Percentiles rank a stretch among this genome's conserved stretches.
phyloP scores from a whole-genome alignment of 2,797 vertebrate species.

The Hyperoplus lanceolatus region DNA sequence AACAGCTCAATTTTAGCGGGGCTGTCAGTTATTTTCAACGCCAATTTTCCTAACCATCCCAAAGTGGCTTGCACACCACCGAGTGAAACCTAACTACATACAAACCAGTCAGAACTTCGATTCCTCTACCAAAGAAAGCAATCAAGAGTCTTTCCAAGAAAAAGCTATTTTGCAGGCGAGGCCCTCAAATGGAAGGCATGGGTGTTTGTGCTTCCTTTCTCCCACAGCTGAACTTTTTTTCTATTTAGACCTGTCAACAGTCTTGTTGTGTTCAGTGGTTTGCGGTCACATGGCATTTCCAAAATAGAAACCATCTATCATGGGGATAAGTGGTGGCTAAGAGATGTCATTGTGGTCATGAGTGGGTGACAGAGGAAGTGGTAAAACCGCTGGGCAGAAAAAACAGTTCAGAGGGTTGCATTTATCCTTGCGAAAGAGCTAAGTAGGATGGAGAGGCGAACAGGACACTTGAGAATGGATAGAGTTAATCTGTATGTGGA shows the following conservation, averaged over 20 bases:
- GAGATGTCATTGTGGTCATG: slow-evolving; percentile 80
- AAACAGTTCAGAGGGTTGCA: slow-evolving; percentile 64
- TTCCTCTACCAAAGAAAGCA: slow-evolving; percentile 52
- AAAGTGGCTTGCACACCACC: slow-evolving; percentile 47
- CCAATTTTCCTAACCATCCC: slow-evolving; percentile 15
- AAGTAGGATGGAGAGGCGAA: slow-evolving; percentile 48
- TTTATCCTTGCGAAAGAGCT: slow-evolving; percentile 68
- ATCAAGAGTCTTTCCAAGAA: slow-evolving; percentile 50
- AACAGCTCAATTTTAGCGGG: slow-evolving; percentile 43
- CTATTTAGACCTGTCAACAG: slow-evolving; percentile 79
- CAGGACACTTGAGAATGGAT: slow-evolving; percentile 48
- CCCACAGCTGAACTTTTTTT: slow-evolving; percentile 70
- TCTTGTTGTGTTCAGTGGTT: slow-evolving; percentile 75
- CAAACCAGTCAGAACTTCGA: slow-evolving; percentile 39
- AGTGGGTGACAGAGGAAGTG: slow-evolving; percentile 80
- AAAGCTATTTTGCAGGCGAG: slow-evolving; percentile 56
- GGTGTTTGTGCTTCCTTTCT: slow-evolving; percentile 58
- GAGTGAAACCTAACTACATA: slow-evolving; percentile 47
- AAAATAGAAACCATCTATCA: slow-evolving; percentile 86
- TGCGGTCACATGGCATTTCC: slow-evolving; percentile 72
- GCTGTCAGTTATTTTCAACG: slow-evolving; percentile 42
- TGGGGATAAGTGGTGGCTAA: slow-evolving; percentile 79
- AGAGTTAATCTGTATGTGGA: slow-evolving; percentile 55
- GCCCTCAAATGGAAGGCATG: slow-evolving; percentile 40
- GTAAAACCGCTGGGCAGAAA: slow-evolving; percentile 61